These are phyloP conservation scores for Hemicentrotus pulcherrimus DNA, from an alignment of 35 echinoderm and acorn worm species.

Conservation along the genomic window DNA sequence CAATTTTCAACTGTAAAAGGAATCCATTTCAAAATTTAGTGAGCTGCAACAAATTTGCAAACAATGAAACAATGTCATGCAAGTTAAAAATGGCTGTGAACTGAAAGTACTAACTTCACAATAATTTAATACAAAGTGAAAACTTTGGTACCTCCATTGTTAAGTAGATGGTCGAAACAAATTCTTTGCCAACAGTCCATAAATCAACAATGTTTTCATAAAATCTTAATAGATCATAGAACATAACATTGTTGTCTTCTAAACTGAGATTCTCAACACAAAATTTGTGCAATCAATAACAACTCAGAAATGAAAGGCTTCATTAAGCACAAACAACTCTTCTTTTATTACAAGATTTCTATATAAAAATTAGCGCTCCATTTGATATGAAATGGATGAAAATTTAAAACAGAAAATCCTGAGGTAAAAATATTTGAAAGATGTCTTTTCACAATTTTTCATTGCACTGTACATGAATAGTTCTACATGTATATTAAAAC, in stretches of 20 bases:
- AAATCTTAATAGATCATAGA: no score
- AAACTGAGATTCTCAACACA: no score
- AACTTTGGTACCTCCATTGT: not conserved
- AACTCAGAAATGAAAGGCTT: no score
- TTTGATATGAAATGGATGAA: not conserved
- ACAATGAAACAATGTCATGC: no score
- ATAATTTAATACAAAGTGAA: not conserved
- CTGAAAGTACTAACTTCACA: not conserved
- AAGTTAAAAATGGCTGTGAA: not conserved
- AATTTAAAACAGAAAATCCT: not conserved
- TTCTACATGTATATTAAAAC: not conserved
- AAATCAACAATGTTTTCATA: no score
- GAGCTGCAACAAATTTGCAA: not conserved
- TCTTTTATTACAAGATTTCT: no score
- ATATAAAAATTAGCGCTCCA: not conserved
- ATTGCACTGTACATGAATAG: not conserved
- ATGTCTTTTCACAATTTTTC: not conserved
- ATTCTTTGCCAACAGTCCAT: no score
- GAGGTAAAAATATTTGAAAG: not conserved
- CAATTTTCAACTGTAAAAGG: not conserved
- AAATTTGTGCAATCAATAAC: no score
- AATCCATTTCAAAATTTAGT: not conserved
- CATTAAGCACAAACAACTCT: no score
- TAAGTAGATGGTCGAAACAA: not conserved
- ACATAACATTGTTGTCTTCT: no score